A percentile compares a stretch with the other conserved stretches of the same genome.
phyloP scores from a whole-genome alignment of 1,140 invertebrate species.

The Holotrichia oblita region DNA sequence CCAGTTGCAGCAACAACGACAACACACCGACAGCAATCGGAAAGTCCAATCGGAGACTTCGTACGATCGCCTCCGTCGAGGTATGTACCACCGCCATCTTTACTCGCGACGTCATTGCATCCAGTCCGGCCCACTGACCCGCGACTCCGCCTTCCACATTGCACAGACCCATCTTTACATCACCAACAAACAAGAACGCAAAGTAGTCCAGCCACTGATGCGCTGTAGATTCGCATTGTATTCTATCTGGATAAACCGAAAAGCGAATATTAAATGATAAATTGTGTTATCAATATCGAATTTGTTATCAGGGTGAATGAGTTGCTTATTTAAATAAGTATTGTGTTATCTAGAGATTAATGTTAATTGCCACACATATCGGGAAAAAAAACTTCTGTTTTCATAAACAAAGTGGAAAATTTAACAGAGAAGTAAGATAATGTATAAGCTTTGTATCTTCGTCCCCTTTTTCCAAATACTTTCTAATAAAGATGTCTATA shows the following conservation, averaged over 20 bases:
- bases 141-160: constrained; percentile 18
- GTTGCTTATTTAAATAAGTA: no score
- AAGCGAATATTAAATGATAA: neutral
- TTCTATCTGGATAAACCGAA: neutral
- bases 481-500: no score
- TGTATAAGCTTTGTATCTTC: no score
- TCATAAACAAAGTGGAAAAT: no score
- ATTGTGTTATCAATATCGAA: neutral
- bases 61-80: constrained; percentile 1
- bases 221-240: neutral
- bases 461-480: no score
- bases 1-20: neutral
- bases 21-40: neutral
- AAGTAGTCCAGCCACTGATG: neutral
- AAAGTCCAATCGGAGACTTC: neutral
- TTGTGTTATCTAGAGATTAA: no score
- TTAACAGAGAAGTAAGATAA: no score
- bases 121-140: constrained; percentile 17
- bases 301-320: no score
- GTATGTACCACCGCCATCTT: constrained; percentile 20
- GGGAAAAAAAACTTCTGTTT: no score
- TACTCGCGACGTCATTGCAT: neutral
- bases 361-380: no score
- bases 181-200: neutral
- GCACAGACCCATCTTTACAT: constrained; percentile 19